Evolutionary conservation across 1,140 invertebrate species (phyloP).

Genomic region (Drosophila miranda): DNA sequence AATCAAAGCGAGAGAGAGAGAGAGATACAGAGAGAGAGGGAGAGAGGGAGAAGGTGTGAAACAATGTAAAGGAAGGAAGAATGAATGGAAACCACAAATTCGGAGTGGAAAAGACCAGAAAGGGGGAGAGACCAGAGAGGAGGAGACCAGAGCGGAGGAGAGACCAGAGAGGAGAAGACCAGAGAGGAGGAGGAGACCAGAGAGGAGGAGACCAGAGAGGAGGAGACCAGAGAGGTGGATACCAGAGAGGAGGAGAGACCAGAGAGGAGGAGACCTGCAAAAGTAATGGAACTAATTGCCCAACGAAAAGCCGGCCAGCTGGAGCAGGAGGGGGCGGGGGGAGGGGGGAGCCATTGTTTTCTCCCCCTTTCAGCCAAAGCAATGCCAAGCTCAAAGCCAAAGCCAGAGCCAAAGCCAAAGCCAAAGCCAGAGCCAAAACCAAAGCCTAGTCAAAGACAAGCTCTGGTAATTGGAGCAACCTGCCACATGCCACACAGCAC

Average conservation of each 20-base stretch:
- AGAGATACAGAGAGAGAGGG: conserved; percentile 34
- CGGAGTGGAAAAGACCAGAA: conserved; percentile 1
- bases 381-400: conserved; percentile 71
- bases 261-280: conserved; percentile 33
- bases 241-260: neutral
- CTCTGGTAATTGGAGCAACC: conserved; percentile 66
- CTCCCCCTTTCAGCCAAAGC: conserved; percentile 17
- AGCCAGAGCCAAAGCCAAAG: conserved; percentile 50
- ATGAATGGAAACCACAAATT: conserved; percentile 42
- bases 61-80: conserved; percentile 1
- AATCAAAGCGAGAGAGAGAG: conserved; percentile 31
- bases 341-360: conserved; percentile 47
- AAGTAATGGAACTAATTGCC: conserved; percentile 79
- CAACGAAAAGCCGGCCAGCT: conserved; percentile 70
- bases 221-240: no score
- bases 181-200: no score
- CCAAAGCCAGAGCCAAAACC: conserved; percentile 42
- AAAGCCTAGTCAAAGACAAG: conserved; percentile 69
- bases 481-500: conserved; percentile 6
- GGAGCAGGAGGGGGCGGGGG: no score
- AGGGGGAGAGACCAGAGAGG: no score
- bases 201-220: conserved; percentile 16
- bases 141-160: conserved; percentile 18
- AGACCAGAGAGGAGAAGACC: conserved; percentile 16
- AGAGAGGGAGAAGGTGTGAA: conserved; percentile 18